phyloP scores from a whole-genome alignment of 2,113 vertebrate genomes.

The Hepsetus odoe region DNA sequence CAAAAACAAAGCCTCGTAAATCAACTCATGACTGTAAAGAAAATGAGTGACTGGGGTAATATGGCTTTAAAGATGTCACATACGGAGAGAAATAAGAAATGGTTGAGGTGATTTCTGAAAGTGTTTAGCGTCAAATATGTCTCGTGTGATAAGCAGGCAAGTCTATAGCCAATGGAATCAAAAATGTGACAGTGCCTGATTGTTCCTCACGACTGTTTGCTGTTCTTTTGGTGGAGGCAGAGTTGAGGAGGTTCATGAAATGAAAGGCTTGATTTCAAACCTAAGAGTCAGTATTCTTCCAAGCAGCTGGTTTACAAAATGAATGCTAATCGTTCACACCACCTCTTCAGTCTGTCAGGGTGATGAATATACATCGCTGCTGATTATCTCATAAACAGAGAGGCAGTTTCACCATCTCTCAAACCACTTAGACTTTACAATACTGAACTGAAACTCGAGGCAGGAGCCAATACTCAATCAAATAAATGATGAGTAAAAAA shows the following conservation, averaged over 20 bases:
- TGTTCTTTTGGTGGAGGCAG: conserved; percentile 1
- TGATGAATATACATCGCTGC: conserved; percentile 30
- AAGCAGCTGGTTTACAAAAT: conserved; percentile 15
- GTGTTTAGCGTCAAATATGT: no score
- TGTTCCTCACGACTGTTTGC: not conserved
- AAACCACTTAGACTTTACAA: conserved; percentile 16
- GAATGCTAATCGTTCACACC: conserved; percentile 10
- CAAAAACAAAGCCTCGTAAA: not conserved
- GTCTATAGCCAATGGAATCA: not conserved
- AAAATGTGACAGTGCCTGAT: not conserved
- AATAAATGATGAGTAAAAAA: not conserved
- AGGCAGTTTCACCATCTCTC: conserved; percentile 15
- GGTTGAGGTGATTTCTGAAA: no score
- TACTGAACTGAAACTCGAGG: not conserved
- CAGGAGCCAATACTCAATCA: not conserved
- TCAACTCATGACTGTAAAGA: not conserved
- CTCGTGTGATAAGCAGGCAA: no score
- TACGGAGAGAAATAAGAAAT: no score
- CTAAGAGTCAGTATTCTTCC: not conserved
- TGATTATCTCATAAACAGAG: conserved; percentile 35
- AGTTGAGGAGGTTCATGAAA: conserved; percentile 23
- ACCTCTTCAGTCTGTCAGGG: conserved; percentile 5
- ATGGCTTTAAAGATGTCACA: not conserved
- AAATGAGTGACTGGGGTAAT: not conserved
- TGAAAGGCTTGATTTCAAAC: not conserved